A percentile compares a stretch with the other conserved stretches of the same genome.
These are phyloP conservation scores for Leptinotarsa haldemani DNA, from an alignment of 2,888 invertebrate genomes.

Conservation along the genomic window DNA sequence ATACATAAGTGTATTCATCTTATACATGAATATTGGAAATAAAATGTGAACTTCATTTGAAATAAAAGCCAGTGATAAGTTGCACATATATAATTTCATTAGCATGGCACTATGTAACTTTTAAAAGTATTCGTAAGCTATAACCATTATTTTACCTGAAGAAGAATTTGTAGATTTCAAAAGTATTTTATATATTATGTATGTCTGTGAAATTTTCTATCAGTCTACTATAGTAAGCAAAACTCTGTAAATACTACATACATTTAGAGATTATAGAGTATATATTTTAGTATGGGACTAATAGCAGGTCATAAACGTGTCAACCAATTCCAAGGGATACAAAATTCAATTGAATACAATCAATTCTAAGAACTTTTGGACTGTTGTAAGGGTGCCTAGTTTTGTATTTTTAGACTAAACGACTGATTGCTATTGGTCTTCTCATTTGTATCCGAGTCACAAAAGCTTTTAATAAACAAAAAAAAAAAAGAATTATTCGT, in stretches of 20 bases:
- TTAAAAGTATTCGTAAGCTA: slow-evolving; percentile 2
- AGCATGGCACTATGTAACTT: background rate
- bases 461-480: slow-evolving; percentile 27
- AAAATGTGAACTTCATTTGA: background rate
- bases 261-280: slow-evolving; percentile 15
- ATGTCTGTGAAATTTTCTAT: slow-evolving; percentile 44
- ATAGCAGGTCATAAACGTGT: slow-evolving; percentile 13
- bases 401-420: slow-evolving; percentile 47
- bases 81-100: background rate
- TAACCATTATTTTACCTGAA: slow-evolving; percentile 14
- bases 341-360: slow-evolving; percentile 37
- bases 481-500: background rate
- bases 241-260: slow-evolving; percentile 7
- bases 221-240: slow-evolving; percentile 19
- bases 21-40: too few relatives aligned
- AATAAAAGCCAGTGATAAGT: background rate
- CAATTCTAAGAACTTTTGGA: slow-evolving; percentile 51
- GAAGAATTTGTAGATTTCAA: slow-evolving; percentile 13
- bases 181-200: slow-evolving; percentile 22
- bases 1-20: background rate
- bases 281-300: slow-evolving; percentile 16
- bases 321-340: slow-evolving; percentile 18
- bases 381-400: slow-evolving; percentile 53
- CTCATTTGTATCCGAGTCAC: slow-evolving; percentile 30
- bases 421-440: slow-evolving; percentile 48